These are phyloP conservation scores for Plecturocebus donacophilus DNA, from an alignment of 2,113 vertebrate genomes.

Conservation along the genomic window DNA sequence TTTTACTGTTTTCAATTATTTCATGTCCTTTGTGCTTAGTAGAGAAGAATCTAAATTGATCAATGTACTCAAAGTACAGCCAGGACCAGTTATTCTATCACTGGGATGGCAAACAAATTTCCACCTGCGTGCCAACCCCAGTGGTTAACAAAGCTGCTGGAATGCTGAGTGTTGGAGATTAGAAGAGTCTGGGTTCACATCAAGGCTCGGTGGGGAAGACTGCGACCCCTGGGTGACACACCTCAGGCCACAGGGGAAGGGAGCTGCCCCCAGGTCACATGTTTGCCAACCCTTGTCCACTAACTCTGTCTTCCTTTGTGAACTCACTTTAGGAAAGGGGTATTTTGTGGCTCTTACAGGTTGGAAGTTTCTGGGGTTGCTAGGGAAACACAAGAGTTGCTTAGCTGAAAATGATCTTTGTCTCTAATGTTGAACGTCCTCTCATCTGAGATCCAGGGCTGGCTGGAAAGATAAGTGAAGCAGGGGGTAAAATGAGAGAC, in stretches of 20 bases:
- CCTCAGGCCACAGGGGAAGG: not conserved
- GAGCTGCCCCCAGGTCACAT: not conserved
- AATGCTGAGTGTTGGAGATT: not conserved
- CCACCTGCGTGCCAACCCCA: accelerated
- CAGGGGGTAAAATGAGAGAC: not conserved
- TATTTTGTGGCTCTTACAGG: not conserved
- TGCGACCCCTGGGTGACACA: accelerated
- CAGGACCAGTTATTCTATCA: not conserved
- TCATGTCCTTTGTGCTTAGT: not conserved
- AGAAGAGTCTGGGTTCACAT: not conserved
- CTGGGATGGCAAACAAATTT: not conserved
- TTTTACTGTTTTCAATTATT: not conserved
- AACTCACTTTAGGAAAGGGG: not conserved
- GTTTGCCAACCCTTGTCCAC: not conserved
- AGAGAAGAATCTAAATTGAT: not conserved
- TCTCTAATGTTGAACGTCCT: not conserved
- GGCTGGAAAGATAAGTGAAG: not conserved
- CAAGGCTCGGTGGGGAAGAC: not conserved
- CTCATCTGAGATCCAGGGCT: not conserved
- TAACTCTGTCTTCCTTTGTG: not conserved
- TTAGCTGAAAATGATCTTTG: not conserved
- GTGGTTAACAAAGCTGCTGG: accelerated
- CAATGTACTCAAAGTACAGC: not conserved
- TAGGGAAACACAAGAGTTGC: no score
- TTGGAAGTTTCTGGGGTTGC: not conserved